These are phyloP conservation scores for Myotis davidii DNA, from an alignment of 2,113 vertebrate species.

Conservation along the genomic window DNA sequence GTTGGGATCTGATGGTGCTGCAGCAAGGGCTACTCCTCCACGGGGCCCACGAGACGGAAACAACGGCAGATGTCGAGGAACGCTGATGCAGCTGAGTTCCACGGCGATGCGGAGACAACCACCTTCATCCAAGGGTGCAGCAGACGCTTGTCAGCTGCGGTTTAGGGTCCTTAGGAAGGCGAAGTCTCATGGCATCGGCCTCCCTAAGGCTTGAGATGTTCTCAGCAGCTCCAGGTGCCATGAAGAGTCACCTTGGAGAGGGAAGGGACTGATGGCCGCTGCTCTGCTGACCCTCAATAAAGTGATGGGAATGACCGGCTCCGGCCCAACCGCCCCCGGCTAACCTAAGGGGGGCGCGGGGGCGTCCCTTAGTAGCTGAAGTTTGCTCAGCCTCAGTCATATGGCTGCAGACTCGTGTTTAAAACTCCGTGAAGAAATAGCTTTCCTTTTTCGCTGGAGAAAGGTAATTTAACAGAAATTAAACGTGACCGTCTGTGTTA, in stretches of 20 bases:
- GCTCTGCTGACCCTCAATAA: not conserved
- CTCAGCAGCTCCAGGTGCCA: not conserved
- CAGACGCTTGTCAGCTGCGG: not conserved
- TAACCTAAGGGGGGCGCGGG: rapidly evolving
- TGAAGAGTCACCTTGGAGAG: not conserved
- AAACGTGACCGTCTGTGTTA: not conserved
- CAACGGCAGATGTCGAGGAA: too few species aligned
- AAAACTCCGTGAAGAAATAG: not conserved
- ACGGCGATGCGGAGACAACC: too few species aligned
- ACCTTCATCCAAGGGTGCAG: not conserved
- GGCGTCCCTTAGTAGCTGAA: not conserved
- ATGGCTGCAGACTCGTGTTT: not conserved
- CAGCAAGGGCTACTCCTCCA: too few species aligned
- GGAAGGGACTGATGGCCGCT: not conserved
- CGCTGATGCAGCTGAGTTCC: too few species aligned
- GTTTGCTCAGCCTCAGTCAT: not conserved
- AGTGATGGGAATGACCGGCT: not conserved
- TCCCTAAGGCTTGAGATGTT: not conserved
- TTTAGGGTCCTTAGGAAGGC: not conserved
- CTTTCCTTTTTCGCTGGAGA: not conserved
- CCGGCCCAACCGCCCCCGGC: not conserved
- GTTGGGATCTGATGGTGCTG: too few species aligned
- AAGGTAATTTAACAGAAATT: not conserved
- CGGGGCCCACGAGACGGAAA: too few species aligned
- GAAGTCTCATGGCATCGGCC: not conserved